Evolutionary conservation across 2,113 vertebrate genomes (phyloP), one percentile per base, ranked within the genome.

Genomic region (Panthera leo): DNA sequence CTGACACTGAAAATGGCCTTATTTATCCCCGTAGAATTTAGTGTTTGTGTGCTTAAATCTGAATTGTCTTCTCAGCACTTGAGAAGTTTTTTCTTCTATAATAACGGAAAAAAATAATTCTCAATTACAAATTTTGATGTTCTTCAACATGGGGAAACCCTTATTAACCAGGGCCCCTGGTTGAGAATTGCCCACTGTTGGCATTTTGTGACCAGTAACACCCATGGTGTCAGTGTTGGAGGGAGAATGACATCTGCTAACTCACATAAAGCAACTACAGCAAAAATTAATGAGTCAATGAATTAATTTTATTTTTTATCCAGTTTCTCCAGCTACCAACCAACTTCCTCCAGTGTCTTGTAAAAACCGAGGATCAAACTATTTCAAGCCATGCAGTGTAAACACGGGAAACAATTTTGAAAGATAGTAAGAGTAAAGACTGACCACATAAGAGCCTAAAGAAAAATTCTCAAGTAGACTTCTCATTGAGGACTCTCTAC

Each of bases 131-230:
- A 45, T 90, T 2, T 31, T 48, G 11, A 15, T 82, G 29, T 19
- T 79, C 18, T 13, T 48, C 87, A 76, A 83, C 29, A 76, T 29
- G 34, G 13, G 5, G 1, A 94, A 58, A 36, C 4, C n/a, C 18
- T 73, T 4, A 42, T 73, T 4, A 42, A 27, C 3, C 1, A 2
- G 14, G 2, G 7, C 1, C 39, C 4, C 19, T 55, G 73, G 16
- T 34, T 55, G 5, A 86, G 16, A 94, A 82, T 39, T 45, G 31
- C 13, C 48, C n/a, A 88, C 34, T 34, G 31, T 0, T 8, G 31
- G 14, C 27, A 23, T 53, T 75, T 80, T 25, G 76, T n/a, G 65
- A 71, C 19, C 13, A 21, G 19, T 51, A 48, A 27, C 1, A 36
- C 2, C 13, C n/a, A 53, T 7, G n/a, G 13, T 89, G 18, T 63